Evolutionary conservation across 2,888 invertebrate species (phyloP), one percentile per base, ranked within the genome.

Genomic region (Caenorhabditis plicata): DNA sequence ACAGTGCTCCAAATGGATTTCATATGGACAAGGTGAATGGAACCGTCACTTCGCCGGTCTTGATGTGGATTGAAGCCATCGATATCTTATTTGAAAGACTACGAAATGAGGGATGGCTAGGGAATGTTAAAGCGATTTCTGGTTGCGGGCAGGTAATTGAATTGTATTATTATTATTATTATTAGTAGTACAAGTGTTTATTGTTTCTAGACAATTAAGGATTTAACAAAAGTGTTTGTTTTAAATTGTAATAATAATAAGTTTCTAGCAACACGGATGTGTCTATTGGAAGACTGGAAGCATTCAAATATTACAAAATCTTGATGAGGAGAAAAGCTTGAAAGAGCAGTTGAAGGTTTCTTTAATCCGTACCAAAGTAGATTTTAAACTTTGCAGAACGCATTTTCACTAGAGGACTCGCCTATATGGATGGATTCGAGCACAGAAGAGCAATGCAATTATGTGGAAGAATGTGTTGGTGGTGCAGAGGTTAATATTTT

Each of bases 351-450:
- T 69, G 15, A 33, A 52, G 51, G 64, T 63, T 23, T 43, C 23
- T 22, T 23, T 20, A 3, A 35, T 26, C 22, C 29, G 20, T 27
- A 39, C 5, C 7, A 33, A 33, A 9, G 4, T 15, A 39, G n/a
- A 22, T 39, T 20, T 39, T 4, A n/a, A n/a, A n/a, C n/a, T n/a
- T 73, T 74, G n/a, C 66, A 84, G 82, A 75, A 77, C 4, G 87
- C 87, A 8, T 96, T 96, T 82, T 87, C 90, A 13, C 81, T 90
- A 0, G 82, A 85, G 1, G 87, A 90, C 65, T 90, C 92, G 9
- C 95, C 96, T 0, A 88, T 94, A 15, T 96, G 96, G 96, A 92
- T 94, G 92, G 95, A 96, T 82, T 89, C 90, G 4, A 91, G 89
- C 68, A 92, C 88, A 68, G 86, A 86, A 0, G 83, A 84, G 32